These are phyloP conservation scores for Anthopleura xanthogrammica DNA, from an alignment of 92 coral and sea anemone species.

Conservation along the genomic window DNA sequence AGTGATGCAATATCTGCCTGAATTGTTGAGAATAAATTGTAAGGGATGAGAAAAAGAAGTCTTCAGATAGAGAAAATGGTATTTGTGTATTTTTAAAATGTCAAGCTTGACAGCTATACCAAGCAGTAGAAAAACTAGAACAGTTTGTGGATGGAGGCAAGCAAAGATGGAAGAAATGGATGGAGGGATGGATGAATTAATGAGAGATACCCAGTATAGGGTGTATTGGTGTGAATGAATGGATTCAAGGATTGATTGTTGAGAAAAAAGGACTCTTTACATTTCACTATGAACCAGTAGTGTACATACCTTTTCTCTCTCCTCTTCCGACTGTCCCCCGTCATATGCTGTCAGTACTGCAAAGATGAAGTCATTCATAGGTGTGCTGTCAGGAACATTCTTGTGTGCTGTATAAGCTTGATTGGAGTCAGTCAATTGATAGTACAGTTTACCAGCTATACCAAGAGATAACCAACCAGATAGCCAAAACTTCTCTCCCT, in stretches of 20 bases:
- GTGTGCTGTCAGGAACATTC: slow-evolving; percentile 67
- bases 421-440: slow-evolving; percentile 45
- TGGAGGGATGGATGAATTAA: neutral
- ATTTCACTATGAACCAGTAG: neutral
- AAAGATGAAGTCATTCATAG: slow-evolving; percentile 76
- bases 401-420: slow-evolving; percentile 58
- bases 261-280: neutral
- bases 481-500: slow-evolving; percentile 66
- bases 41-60: neutral
- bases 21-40: neutral
- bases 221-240: neutral
- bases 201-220: neutral
- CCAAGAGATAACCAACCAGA: slow-evolving; percentile 74
- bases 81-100: neutral
- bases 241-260: neutral
- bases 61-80: neutral
- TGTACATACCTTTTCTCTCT: slow-evolving; percentile 42
- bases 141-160: neutral
- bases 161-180: neutral
- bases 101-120: too few species aligned
- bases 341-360: slow-evolving; percentile 60
- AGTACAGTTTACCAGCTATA: slow-evolving; percentile 74
- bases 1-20: slow-evolving; percentile 62
- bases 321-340: slow-evolving; percentile 65
- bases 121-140: neutral